These are phyloP conservation scores for Pampus argenteus DNA, from an alignment of 2,797 vertebrate species.

Conservation along the genomic window DNA sequence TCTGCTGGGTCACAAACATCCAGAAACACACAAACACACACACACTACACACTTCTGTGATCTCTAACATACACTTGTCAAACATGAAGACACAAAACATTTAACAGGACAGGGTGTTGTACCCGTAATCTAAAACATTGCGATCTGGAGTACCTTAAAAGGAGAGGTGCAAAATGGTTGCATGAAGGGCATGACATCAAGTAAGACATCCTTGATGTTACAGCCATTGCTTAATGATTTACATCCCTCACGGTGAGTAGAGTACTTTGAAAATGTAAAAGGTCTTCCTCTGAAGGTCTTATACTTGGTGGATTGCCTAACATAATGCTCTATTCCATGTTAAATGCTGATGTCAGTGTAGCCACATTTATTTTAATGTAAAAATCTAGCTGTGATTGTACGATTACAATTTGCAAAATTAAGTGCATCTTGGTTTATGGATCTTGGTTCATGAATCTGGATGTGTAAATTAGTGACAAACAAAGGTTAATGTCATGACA, in stretches of 20 bases:
- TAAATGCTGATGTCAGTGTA: constrained; percentile 17
- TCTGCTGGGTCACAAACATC: constrained; percentile 52
- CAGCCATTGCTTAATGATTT: constrained; percentile 29
- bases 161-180: constrained; percentile 53
- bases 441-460: background rate
- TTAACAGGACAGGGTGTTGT: constrained; percentile 50
- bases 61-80: constrained; percentile 50
- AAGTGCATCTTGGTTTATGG: background rate
- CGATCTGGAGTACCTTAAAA: constrained; percentile 5
- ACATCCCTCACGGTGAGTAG: constrained; percentile 37
- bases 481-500: constrained; percentile 18
- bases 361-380: background rate
- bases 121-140: constrained; percentile 36
- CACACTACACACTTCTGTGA: constrained; percentile 38
- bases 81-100: constrained; percentile 66
- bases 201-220: constrained; percentile 7
- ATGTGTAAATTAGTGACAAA: constrained; percentile 32
- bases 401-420: constrained; percentile 11
- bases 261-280: constrained; percentile 25
- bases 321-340: background rate
- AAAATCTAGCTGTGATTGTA: constrained; percentile 18
- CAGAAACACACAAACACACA: constrained; percentile 27
- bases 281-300: background rate
- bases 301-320: background rate
- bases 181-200: constrained; percentile 17